Percentiles rank a stretch among this genome's conserved stretches.
These are phyloP conservation scores for Lasioglossum villosulum DNA, from an alignment of 2,888 invertebrate genomes.

Conservation along the genomic window DNA sequence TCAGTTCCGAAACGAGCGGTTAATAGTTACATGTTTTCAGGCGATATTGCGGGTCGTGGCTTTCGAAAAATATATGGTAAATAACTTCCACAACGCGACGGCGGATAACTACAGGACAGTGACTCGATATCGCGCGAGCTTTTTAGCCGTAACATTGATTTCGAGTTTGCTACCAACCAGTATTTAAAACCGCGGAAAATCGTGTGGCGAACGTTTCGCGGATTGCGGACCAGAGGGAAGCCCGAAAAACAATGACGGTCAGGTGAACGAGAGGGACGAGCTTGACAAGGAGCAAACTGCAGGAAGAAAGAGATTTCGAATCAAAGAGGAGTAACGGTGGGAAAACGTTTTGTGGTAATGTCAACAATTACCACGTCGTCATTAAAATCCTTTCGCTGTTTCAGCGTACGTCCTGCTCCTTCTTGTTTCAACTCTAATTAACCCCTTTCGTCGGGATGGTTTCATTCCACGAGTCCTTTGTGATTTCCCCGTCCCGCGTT, in stretches of 20 bases:
- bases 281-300: not conserved
- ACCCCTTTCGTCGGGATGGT: slow-evolving; percentile 30
- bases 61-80: slow-evolving; percentile 4
- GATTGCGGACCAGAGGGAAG: not conserved
- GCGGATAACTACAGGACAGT: not conserved
- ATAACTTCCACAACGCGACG: slow-evolving; percentile 14
- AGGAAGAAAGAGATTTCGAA: slow-evolving; percentile 4
- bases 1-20: not conserved
- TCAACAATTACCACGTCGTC: slow-evolving; percentile 38
- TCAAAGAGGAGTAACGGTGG: slow-evolving; percentile 23
- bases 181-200: slow-evolving; percentile 56
- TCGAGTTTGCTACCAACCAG: slow-evolving; percentile 36
- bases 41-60: not conserved
- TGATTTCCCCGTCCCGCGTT: slow-evolving; percentile 21
- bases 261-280: not conserved
- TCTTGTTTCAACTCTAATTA: slow-evolving; percentile 49
- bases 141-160: slow-evolving; percentile 27
- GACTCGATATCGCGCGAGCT: not conserved
- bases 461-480: slow-evolving; percentile 36
- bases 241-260: slow-evolving; percentile 21
- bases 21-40: not conserved
- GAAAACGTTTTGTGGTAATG: slow-evolving; percentile 42
- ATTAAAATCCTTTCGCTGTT: slow-evolving; percentile 38
- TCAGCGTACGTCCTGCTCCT: not conserved
- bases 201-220: slow-evolving; percentile 35